Evolutionary conservation across 1,140 invertebrate species (phyloP).

Genomic region (Brachionus asplanchnoidis): DNA sequence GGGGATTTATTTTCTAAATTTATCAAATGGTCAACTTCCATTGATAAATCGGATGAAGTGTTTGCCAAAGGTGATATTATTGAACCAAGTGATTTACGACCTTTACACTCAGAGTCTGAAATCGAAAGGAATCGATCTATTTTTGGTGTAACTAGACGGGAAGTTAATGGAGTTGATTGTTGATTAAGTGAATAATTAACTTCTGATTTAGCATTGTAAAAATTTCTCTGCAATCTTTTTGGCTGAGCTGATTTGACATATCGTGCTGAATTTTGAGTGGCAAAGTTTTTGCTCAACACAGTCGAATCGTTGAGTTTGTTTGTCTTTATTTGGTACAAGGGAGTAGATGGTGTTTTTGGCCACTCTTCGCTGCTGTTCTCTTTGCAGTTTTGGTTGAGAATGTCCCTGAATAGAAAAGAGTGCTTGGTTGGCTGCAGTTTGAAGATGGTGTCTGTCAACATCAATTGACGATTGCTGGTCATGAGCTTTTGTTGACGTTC

Average conservation of each 20-base stretch:
- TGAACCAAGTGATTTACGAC: too few relatives aligned
- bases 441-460: not conserved
- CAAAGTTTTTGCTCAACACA: not conserved
- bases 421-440: conserved; percentile 19
- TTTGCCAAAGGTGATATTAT: too few relatives aligned
- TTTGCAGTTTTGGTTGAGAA: not conserved
- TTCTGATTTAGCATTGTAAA: not conserved
- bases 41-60: not conserved
- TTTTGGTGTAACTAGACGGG: too few relatives aligned
- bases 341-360: not conserved
- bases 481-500: conserved; percentile 18
- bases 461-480: not conserved
- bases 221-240: conserved; percentile 38
- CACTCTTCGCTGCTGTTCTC: not conserved
- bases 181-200: not conserved
- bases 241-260: conserved; percentile 30
- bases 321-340: conserved; percentile 8
- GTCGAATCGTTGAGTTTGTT: not conserved
- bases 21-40: not conserved
- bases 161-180: not conserved
- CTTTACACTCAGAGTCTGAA: too few relatives aligned
- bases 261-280: not conserved
- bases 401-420: not conserved
- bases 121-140: too few relatives aligned
- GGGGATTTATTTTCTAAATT: not conserved